Evolutionary conservation across 2,113 vertebrate species (phyloP).

Genomic region (Epinephelus moara): DNA sequence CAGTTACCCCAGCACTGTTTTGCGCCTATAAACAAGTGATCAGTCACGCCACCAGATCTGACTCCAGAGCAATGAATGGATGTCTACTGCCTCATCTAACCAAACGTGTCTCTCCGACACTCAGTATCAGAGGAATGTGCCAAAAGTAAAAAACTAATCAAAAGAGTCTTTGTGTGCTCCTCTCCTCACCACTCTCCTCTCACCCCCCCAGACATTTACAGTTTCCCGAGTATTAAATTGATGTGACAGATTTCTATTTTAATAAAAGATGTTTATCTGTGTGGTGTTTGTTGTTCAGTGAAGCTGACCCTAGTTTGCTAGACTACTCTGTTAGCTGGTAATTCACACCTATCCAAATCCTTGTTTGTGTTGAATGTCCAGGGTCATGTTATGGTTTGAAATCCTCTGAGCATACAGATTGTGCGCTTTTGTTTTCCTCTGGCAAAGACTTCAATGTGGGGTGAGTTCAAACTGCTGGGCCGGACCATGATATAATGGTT

Average conservation of each 20-base stretch:
- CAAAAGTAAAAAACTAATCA: constrained; percentile 42
- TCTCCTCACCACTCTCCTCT: background rate
- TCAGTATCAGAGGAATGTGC: constrained; percentile 40
- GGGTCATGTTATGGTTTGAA: constrained; percentile 26
- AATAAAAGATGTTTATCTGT: constrained; percentile 19
- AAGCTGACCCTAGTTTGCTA: constrained; percentile 4
- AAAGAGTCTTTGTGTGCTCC: constrained; percentile 20
- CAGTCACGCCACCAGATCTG: constrained; percentile 10
- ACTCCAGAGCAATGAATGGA: constrained; percentile 26
- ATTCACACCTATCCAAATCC: constrained; percentile 12
- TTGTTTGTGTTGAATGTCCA: constrained; percentile 9
- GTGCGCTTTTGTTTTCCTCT: constrained; percentile 17
- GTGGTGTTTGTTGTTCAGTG: constrained; percentile 4
- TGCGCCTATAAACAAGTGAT: background rate
- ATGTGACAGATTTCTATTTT: constrained; percentile 54
- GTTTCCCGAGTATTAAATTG: constrained; percentile 27
- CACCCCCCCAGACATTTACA: constrained; percentile 2
- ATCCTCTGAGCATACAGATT: constrained; percentile 10
- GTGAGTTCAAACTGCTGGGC: constrained; percentile 8
- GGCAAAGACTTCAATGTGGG: constrained; percentile 16
- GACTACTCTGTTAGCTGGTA: background rate
- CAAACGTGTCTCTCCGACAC: constrained; percentile 3
- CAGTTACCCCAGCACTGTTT: background rate
- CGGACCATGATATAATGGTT: background rate
- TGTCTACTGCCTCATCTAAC: background rate